These are phyloP conservation scores for Thereva unica DNA, from an alignment of 2,888 invertebrate genomes.

Conservation along the genomic window DNA sequence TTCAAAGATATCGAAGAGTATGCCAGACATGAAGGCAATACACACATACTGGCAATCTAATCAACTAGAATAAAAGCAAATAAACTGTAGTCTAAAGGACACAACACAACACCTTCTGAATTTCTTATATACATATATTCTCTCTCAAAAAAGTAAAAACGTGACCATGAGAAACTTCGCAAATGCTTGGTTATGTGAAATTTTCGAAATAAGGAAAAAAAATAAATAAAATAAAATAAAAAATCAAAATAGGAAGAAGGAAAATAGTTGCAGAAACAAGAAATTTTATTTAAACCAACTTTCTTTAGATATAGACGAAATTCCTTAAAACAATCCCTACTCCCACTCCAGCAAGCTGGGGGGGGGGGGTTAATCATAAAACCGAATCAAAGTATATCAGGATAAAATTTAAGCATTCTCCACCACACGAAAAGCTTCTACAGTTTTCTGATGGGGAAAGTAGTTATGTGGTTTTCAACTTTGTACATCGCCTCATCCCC, in stretches of 20 bases:
- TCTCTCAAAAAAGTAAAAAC: neutral
- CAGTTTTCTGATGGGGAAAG: neutral
- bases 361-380: conserved; percentile 10
- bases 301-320: too few species aligned
- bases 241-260: too few species aligned
- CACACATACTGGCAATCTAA: conserved; percentile 26
- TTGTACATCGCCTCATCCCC: neutral
- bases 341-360: neutral
- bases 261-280: too few species aligned
- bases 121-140: too few species aligned
- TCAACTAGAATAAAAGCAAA: conserved; percentile 26
- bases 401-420: conserved; percentile 10
- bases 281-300: too few species aligned
- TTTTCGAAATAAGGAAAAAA: neutral
- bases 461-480: conserved; percentile 8
- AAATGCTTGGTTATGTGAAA: neutral
- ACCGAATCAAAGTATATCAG: conserved; percentile 13
- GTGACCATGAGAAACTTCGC: conserved; percentile 5
- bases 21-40: conserved; percentile 14
- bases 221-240: neutral
- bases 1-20: conserved; percentile 27
- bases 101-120: neutral
- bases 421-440: neutral
- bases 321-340: neutral
- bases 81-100: conserved; percentile 11